Evolutionary conservation across 2,888 invertebrate species (phyloP).

Genomic region (Meteorus cinctellus): DNA sequence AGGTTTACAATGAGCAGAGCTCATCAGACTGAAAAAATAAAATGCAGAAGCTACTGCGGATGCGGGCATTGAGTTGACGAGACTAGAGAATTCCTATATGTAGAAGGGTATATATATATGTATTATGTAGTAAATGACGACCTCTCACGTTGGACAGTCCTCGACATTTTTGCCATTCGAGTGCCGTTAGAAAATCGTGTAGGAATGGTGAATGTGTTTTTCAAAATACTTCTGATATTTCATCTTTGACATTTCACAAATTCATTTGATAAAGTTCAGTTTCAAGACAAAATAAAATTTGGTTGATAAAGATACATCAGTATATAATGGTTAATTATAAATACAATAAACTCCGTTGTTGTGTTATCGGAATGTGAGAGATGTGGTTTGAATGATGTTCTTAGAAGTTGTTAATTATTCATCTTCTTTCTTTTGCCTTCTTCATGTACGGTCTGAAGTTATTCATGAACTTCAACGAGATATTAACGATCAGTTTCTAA

Average conservation of each 20-base stretch:
- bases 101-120: not conserved
- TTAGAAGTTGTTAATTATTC: no score
- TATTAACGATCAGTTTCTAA: no score
- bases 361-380: no score
- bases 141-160: not conserved
- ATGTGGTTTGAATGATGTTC: no score
- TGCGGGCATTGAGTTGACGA: slow-evolving; percentile 12
- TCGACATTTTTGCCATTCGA: not conserved
- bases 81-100: not conserved
- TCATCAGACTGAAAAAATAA: slow-evolving; percentile 10
- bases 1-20: not conserved
- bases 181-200: not conserved
- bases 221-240: not conserved
- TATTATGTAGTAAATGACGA: not conserved
- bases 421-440: no score
- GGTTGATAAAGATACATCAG: no score
- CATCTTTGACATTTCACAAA: not conserved
- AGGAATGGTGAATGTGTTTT: not conserved
- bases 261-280: not conserved
- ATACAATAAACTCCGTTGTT: no score
- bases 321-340: no score
- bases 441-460: no score
- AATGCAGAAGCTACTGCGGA: slow-evolving; percentile 22
- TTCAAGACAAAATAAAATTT: no score
- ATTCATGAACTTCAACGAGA: no score